phyloP scores from a whole-genome alignment of 1,140 invertebrate genomes.

The Lysiphlebus fabarum region DNA sequence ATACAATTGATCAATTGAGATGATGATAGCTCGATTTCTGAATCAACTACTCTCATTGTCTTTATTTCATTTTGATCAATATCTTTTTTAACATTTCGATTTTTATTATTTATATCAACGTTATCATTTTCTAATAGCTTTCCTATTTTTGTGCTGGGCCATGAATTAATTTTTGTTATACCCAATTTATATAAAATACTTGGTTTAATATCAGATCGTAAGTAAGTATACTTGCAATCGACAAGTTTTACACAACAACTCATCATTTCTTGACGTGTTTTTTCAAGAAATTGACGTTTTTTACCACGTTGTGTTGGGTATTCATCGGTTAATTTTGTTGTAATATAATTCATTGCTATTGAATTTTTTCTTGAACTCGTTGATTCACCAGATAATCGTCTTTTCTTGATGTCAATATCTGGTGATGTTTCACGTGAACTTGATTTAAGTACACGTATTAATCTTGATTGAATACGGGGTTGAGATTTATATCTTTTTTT shows the following conservation, averaged over 20 bases:
- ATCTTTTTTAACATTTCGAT: too few relatives aligned
- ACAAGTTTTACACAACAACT: constrained; percentile 2
- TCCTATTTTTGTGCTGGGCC: not conserved
- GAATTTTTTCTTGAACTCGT: not conserved
- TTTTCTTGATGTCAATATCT: not conserved
- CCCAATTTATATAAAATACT: not conserved
- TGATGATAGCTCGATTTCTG: not conserved
- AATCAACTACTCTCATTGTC: too few relatives aligned
- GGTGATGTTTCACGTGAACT: constrained; percentile 3
- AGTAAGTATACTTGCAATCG: not conserved
- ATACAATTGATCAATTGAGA: not conserved
- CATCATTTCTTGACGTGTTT: not conserved
- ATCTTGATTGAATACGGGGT: not conserved
- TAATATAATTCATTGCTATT: too few relatives aligned
- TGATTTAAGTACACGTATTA: not conserved
- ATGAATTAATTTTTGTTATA: constrained; percentile 3
- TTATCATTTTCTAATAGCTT: too few relatives aligned
- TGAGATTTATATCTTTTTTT: not conserved
- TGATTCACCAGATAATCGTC: not conserved
- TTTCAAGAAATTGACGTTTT: not conserved
- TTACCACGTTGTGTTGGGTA: not conserved
- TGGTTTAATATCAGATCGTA: not conserved
- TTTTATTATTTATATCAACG: too few relatives aligned
- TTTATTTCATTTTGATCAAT: too few relatives aligned
- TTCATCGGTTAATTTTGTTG: not conserved